Base-by-base conservation (phyloP, 2,888 invertebrate genomes). In the Archaeoteleia sp. region DNA sequence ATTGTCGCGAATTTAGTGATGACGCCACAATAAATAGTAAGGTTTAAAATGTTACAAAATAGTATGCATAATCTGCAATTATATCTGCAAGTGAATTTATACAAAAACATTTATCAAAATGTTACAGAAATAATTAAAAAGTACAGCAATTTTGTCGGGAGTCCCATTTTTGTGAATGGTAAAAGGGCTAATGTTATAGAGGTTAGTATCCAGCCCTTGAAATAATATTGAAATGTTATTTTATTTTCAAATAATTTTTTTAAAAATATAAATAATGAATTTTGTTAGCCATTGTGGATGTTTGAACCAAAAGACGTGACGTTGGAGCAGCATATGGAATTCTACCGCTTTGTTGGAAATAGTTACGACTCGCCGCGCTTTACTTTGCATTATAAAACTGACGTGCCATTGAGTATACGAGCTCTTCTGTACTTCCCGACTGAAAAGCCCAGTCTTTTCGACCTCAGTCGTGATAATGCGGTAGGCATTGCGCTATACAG, bases 71-170 rank as follows among this genome's bases (percentile, higher is more conserved):
- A 9, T 34, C n/a, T 12, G 9, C n/a, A n/a, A 53, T 39, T 32
- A 29, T 51, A 34, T 17, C 8, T 48, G 20, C 51, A 43, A 49
- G 5, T 9, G 14, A 12, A 62, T 13, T 43, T 37, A 40, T 30
- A 13, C 49, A 9, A 20, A 46, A n/a, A 8, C 1, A 29, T 35
- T n/a, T 13, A 2, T 32, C 12, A 14, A 39, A 42, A 46, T 54
- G 23, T 88, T 87, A 46, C 87, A 92, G 93, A 88, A 71, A 92
- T 98, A 34, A 94, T 98, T 12, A 93, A 94, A 81, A 97, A 97
- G 83, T 98, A 98, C 87, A 98, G 97, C 84, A 98, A 97, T 86
- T 98, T 98, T 84, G 95, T 99, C 34, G 95, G 96, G 23, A 94
- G 94, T 76, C 95, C 97, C 0, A 96, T 99, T 78, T 92, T 90